A percentile compares a stretch with the other conserved stretches of the same genome.
phyloP scores from a whole-genome alignment of 2,113 vertebrate species.

The Siphamia tubifer region DNA sequence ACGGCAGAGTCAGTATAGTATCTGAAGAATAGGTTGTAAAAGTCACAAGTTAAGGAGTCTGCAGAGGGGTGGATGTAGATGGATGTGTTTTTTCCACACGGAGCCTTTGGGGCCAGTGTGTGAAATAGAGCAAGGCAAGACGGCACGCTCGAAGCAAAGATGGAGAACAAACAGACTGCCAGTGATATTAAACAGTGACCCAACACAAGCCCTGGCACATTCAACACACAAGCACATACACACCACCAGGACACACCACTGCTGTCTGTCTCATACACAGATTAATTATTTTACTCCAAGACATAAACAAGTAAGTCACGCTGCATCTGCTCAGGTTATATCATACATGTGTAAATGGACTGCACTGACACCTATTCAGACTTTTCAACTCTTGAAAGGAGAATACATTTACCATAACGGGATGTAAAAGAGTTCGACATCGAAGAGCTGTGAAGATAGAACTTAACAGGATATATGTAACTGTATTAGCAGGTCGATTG shows the following conservation, averaged over 20 bases:
- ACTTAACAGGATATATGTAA: slow-evolving; percentile 4
- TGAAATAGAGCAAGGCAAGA: slow-evolving; percentile 9
- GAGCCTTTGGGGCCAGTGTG: neutral
- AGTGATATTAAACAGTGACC: slow-evolving; percentile 37
- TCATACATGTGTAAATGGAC: neutral
- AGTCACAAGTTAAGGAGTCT: neutral
- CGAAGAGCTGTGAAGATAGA: slow-evolving; percentile 8
- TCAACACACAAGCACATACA: neutral
- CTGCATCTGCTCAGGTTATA: neutral
- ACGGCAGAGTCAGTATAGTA: neutral
- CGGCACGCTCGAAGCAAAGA: slow-evolving; percentile 39
- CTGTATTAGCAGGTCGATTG: slow-evolving; percentile 1
- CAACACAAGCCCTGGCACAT: neutral
- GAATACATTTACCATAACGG: neutral
- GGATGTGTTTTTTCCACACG: neutral
- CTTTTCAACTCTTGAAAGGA: neutral
- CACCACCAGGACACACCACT: too few relatives aligned
- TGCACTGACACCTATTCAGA: neutral
- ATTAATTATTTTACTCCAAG: neutral
- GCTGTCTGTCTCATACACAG: neutral
- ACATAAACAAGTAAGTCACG: neutral
- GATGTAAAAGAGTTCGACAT: neutral
- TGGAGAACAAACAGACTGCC: slow-evolving; percentile 31
- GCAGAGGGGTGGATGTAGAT: neutral
- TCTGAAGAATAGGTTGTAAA: neutral